Evolutionary conservation across 1,140 invertebrate genomes (phyloP).

Genomic region (Lucilia cuprina): DNA sequence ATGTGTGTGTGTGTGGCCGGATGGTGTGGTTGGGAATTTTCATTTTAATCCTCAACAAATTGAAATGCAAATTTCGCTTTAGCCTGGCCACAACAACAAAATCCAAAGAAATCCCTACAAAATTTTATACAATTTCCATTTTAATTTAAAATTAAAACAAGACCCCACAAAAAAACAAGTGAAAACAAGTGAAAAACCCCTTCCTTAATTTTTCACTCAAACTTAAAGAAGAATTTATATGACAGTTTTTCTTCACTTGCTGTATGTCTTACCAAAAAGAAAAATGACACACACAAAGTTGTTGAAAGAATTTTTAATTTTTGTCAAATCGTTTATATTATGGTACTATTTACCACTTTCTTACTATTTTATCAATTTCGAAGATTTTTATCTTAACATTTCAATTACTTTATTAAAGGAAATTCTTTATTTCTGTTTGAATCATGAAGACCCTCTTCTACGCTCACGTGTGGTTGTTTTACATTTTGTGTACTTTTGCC

Average conservation of each 20-base stretch:
- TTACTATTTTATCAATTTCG: neutral
- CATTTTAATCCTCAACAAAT: slow-evolving; percentile 34
- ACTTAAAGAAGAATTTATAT: neutral
- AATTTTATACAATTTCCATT: slow-evolving; percentile 18
- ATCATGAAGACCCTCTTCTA: neutral
- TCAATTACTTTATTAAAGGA: slow-evolving; percentile 27
- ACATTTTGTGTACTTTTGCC: slow-evolving; percentile 6
- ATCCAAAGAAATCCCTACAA: neutral
- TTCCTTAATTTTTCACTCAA: neutral
- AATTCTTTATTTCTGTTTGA: neutral
- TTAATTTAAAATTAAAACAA: slow-evolving; percentile 2
- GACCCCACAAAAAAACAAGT: neutral
- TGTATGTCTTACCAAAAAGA: neutral
- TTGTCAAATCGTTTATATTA: no score
- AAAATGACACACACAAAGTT: neutral
- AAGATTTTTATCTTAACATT: slow-evolving; percentile 31
- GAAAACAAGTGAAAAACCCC: neutral
- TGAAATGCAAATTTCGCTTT: slow-evolving; percentile 12
- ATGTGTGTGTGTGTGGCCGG: slow-evolving; percentile 31
- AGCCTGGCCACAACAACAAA: neutral
- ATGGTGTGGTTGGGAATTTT: slow-evolving; percentile 4
- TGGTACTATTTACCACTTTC: no score
- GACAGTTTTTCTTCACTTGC: neutral
- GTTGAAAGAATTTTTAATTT: slow-evolving; percentile 30
- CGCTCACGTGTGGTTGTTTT: slow-evolving; percentile 13